Percentiles rank a stretch among this genome's conserved stretches.
Conservation (phyloP, 1,140 invertebrate genomes). For the Notospermus geniculatus region DNA sequence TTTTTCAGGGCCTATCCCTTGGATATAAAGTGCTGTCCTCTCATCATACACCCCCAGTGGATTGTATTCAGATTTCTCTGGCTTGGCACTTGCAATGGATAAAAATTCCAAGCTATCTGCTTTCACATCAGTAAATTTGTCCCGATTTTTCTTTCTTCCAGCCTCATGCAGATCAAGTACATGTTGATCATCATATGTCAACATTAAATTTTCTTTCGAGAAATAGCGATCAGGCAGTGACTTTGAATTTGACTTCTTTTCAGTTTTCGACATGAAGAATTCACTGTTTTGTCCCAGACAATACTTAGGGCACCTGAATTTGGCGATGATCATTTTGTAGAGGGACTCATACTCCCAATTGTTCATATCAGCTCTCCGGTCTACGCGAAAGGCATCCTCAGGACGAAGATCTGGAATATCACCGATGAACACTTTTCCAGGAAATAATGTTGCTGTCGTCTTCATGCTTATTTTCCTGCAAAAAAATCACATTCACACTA, state of each 20-base stretch:
- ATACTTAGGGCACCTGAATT: conserved; percentile 24
- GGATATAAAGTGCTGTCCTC: conserved; percentile 7
- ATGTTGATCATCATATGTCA: background rate
- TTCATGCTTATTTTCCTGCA: too few species aligned
- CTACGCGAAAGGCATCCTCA: conserved; percentile 50
- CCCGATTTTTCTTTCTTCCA: background rate
- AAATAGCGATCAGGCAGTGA: too few species aligned
- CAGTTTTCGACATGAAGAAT: too few species aligned
- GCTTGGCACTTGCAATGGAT: background rate
- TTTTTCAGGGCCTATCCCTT: conserved; percentile 6
- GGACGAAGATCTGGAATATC: conserved; percentile 38
- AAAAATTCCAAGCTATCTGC: background rate
- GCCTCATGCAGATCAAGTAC: background rate
- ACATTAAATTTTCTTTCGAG: too few species aligned
- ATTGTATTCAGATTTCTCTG: conserved; percentile 1
- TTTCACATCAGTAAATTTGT: background rate
- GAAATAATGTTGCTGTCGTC: too few species aligned
- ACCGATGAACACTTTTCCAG: conserved; percentile 43
- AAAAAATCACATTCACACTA: too few species aligned
- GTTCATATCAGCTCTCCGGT: conserved; percentile 41
- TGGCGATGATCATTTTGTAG: conserved; percentile 48
- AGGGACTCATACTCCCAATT: conserved; percentile 49
- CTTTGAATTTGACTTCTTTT: too few species aligned
- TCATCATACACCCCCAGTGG: conserved; percentile 15
- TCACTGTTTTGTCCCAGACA: too few species aligned